Conservation (phyloP, 2,113 vertebrate species). For the Centropus bengalensis region DNA sequence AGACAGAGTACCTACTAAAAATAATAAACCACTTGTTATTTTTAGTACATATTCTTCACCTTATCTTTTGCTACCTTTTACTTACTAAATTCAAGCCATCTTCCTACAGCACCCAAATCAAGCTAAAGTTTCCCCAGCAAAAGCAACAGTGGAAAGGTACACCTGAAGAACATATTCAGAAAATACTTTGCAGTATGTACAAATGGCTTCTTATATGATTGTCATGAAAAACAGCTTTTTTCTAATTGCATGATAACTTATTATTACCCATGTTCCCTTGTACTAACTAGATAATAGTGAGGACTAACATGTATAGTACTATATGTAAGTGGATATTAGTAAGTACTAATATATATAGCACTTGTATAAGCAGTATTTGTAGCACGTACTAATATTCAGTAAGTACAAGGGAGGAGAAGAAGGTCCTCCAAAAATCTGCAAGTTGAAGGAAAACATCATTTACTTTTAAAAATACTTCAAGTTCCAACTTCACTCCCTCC, state of each 20-base stretch:
- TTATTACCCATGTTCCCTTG: too few relatives aligned
- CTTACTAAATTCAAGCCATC: neutral
- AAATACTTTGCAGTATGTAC: neutral
- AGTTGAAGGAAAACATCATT: neutral
- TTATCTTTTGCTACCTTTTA: neutral
- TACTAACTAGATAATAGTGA: neutral
- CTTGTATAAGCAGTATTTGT: too few relatives aligned
- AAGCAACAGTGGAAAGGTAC: neutral
- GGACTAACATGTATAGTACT: neutral
- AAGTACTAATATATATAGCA: neutral
- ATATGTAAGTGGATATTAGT: neutral
- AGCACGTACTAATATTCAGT: neutral
- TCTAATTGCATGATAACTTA: neutral
- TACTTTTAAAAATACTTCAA: neutral
- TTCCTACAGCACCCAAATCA: neutral
- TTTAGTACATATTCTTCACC: neutral
- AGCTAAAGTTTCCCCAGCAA: neutral
- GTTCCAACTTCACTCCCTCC: neutral
- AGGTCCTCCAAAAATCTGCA: rapidly evolving
- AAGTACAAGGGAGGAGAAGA: neutral
- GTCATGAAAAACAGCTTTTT: neutral
- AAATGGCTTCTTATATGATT: neutral
- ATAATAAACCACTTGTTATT: neutral
- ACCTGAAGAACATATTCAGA: neutral
- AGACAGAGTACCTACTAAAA: neutral